Conservation (phyloP, 2,888 invertebrate species). For the Hyppa rectilinea region DNA sequence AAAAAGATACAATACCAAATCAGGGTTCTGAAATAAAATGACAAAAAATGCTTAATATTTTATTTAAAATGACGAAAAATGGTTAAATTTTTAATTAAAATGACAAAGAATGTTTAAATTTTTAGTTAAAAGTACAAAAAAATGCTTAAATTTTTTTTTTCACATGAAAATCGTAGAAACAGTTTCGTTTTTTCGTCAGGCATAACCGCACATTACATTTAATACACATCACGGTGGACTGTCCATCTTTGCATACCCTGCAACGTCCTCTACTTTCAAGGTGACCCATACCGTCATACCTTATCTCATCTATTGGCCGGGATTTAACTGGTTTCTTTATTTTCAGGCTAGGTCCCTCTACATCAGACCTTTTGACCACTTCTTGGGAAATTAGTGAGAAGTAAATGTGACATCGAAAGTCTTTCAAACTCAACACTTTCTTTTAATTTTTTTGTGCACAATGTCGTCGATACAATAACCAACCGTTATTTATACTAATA, state of each 20-base stretch:
- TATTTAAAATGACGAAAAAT: neutral
- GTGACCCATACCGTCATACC: conserved; percentile 28
- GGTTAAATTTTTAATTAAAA: conserved; percentile 16
- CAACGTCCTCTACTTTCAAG: conserved; percentile 20
- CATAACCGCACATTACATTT: conserved; percentile 27
- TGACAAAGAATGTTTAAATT: no score
- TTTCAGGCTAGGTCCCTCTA: conserved; percentile 22
- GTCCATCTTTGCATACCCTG: conserved; percentile 20
- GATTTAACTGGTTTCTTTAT: conserved; percentile 31
- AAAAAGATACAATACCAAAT: conserved; percentile 21
- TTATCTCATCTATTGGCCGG: conserved; percentile 31
- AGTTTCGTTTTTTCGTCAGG: no score
- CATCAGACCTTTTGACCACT: conserved; percentile 18
- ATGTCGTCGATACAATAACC: conserved; percentile 25
- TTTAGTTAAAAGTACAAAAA: no score
- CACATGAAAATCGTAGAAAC: conserved; percentile 21
- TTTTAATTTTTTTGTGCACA: conserved; percentile 26
- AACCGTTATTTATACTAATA: conserved; percentile 34
- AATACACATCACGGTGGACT: conserved; percentile 16
- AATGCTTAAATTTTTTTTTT: no score
- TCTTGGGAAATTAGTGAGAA: conserved; percentile 22
- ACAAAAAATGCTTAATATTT: conserved; percentile 15
- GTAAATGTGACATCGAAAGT: conserved; percentile 32
- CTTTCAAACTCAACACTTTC: conserved; percentile 25
- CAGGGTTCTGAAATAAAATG: conserved; percentile 18